Base-by-base conservation (phyloP, 2,888 invertebrate genomes). In the Acleris literana region DNA sequence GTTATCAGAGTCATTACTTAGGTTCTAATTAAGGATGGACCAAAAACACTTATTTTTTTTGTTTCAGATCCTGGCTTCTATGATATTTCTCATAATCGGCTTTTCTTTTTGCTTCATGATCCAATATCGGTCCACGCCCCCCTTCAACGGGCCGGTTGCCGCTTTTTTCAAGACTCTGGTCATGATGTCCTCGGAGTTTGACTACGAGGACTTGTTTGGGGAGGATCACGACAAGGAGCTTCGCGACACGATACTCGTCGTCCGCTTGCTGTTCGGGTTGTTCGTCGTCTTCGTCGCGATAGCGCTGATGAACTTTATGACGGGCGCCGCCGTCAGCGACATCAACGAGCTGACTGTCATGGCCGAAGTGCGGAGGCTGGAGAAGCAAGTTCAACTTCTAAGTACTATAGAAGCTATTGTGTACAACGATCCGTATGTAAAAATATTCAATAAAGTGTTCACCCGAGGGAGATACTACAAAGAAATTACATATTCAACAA, bases 281-380 rank as follows among this genome's bases (percentile, higher is more conserved):
- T 89, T 87, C 69, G 72, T 87, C 18, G 70, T 88, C 54, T 73
- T 86, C 48, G 82, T 84, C n/a, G 78, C 85, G 0, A 80, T 87
- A 18, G 83, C 86, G 0, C 72, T 88, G 68, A 86, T 87, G 82
- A 88, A 87, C 68, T 76, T 88, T 9, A 79, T 89, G 73, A 78
- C 86, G 20, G 88, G 87, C 65, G 73, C 87, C 54, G n/a, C 88
- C 20, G 87, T 89, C 54, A 87, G 82, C 69, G 87, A 89, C 67
- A 82, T 86, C 33, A 79, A 81, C 29, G 78, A 77, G 9, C 77
- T 90, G 18, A 82, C 85, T 71, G 79, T 81, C 11, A 79, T 83
- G 66, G 87, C 86, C 1, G 79, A 82, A 63, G 80, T 84, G 16
- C 79, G 81, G 56, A 69, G 84, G 43, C 72, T 87, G 17, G 76